These are phyloP conservation scores for Clepsis dumicolana DNA, from an alignment of 2,888 invertebrate genomes.

Conservation along the genomic window DNA sequence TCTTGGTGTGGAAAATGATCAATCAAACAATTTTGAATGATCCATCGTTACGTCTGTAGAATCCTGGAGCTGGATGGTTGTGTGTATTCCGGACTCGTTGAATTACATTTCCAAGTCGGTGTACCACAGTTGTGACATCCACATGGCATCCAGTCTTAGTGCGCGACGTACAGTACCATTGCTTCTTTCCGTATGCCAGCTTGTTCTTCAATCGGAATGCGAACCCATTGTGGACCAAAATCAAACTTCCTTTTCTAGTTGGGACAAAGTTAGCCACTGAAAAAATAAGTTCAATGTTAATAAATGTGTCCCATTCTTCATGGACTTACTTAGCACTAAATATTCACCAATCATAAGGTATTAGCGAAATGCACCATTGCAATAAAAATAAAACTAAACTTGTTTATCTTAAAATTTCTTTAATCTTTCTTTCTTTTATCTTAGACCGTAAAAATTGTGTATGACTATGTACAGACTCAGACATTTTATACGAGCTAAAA, in stretches of 20 bases:
- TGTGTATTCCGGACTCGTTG: slow-evolving; percentile 72
- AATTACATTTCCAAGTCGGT: slow-evolving; percentile 64
- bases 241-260: slow-evolving; percentile 73
- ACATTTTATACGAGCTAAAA: not conserved
- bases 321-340: not conserved
- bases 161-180: slow-evolving; percentile 78
- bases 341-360: not conserved
- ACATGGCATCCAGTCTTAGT: slow-evolving; percentile 76
- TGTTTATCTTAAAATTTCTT: not conserved
- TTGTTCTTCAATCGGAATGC: slow-evolving; percentile 78
- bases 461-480: not conserved
- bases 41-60: slow-evolving; percentile 72
- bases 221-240: slow-evolving; percentile 73
- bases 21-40: slow-evolving; percentile 74
- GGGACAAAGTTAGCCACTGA: slow-evolving; percentile 78
- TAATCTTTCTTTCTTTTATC: not conserved
- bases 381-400: slow-evolving; percentile 1
- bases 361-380: not conserved
- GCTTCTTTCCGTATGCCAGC: slow-evolving; percentile 78
- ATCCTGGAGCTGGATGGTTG: slow-evolving; percentile 75
- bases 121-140: slow-evolving; percentile 70
- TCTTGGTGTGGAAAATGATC: slow-evolving; percentile 42
- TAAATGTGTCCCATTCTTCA: not conserved
- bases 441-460: not conserved
- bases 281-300: slow-evolving; percentile 51